Percentiles rank a stretch among this genome's conserved stretches.
Evolutionary conservation across 1,140 invertebrate species (phyloP).

Genomic region (Nymphalis io): DNA sequence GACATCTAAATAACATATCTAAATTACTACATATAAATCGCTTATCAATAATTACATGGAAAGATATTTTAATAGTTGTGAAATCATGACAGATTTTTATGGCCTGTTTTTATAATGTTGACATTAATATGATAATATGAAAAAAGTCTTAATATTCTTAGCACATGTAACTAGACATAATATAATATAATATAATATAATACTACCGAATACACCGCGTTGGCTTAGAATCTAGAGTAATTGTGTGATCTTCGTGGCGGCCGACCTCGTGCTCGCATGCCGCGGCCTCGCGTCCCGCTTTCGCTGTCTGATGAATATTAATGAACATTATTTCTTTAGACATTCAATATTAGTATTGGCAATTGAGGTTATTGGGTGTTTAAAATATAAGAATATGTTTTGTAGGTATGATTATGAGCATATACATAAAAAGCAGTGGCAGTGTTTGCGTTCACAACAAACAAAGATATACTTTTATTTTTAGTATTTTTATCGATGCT

Average conservation of each 20-base stretch:
- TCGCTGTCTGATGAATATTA: slow-evolving; percentile 59
- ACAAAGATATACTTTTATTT: too few species aligned
- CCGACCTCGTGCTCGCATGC: slow-evolving; percentile 60
- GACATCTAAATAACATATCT: too few species aligned
- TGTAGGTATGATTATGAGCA: too few species aligned
- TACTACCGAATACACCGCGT: neutral
- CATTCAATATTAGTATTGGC: neutral
- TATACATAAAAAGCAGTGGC: too few species aligned
- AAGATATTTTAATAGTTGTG: neutral
- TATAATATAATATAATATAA: too few species aligned
- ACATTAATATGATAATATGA: slow-evolving; percentile 11
- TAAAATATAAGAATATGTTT: neutral
- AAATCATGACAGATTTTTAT: neutral
- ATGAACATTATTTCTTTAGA: slow-evolving; percentile 8
- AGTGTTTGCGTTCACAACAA: too few species aligned
- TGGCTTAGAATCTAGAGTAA: slow-evolving; percentile 59
- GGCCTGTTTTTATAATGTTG: slow-evolving; percentile 3
- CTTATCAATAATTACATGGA: neutral
- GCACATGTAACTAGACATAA: slow-evolving; percentile 1
- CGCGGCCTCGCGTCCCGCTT: slow-evolving; percentile 64
- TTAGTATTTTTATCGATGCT: too few species aligned
- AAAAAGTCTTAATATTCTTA: slow-evolving; percentile 1
- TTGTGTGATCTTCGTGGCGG: slow-evolving; percentile 59
- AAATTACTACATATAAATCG: too few species aligned
- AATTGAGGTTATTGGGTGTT: neutral